Percentiles rank a stretch among this genome's conserved stretches.
Evolutionary conservation across 2,888 invertebrate genomes (phyloP).

Genomic region (Cosmopolites sordidus): DNA sequence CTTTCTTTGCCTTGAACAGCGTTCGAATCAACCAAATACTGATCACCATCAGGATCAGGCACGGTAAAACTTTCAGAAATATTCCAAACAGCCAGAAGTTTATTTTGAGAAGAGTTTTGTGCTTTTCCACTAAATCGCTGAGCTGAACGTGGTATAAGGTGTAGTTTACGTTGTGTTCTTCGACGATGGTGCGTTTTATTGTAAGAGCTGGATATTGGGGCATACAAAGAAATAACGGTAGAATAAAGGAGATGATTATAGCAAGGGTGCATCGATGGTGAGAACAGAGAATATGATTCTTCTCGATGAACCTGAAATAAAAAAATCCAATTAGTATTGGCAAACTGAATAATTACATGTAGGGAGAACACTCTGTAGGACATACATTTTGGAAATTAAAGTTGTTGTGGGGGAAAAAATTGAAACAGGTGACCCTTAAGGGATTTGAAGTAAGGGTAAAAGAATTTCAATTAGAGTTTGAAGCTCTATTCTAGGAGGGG

Average conservation of each 20-base stretch:
- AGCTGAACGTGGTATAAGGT: constrained; percentile 56
- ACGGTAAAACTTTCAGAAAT: constrained; percentile 75
- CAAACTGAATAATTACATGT: no score
- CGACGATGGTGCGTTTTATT: constrained; percentile 52
- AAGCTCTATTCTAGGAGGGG: no score
- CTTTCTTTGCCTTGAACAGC: constrained; percentile 68
- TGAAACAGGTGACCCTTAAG: no score
- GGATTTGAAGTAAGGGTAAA: no score
- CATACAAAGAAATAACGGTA: constrained; percentile 75
- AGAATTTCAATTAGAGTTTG: no score
- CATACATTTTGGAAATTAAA: no score
- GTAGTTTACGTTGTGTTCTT: constrained; percentile 56
- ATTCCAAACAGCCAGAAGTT: constrained; percentile 82
- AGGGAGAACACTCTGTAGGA: no score
- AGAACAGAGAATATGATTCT: constrained; percentile 69
- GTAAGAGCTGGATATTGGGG: constrained; percentile 76
- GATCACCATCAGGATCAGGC: constrained; percentile 69
- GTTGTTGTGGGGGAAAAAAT: no score
- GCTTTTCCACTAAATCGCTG: constrained; percentile 46
- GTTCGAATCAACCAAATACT: constrained; percentile 68
- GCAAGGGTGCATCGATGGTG: constrained; percentile 72
- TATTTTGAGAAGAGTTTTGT: constrained; percentile 49
- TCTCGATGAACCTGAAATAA: constrained; percentile 68
- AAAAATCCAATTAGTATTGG: no score
- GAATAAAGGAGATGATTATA: constrained; percentile 69